Evolutionary conservation across 2,888 invertebrate genomes (phyloP).

Genomic region (Mactromeris polynyma): DNA sequence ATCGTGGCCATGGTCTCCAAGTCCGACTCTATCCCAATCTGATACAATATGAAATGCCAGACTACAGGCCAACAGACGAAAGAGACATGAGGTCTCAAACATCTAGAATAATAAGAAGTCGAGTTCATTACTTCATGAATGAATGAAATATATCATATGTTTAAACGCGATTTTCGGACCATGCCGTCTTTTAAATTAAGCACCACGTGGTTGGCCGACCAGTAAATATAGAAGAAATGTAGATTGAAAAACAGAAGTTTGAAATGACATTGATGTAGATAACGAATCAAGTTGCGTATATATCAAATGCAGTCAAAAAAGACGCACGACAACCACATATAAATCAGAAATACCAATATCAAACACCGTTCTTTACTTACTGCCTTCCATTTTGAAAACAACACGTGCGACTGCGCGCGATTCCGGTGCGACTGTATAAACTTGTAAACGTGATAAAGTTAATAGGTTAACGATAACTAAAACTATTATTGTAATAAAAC

Average conservation of each 20-base stretch:
- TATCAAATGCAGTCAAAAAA: background rate
- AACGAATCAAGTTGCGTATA: background rate
- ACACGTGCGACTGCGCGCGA: constrained; percentile 40
- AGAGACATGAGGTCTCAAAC: too few species aligned
- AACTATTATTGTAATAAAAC: too few species aligned
- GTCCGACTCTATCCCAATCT: too few species aligned
- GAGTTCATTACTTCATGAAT: too few species aligned
- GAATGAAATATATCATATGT: too few species aligned
- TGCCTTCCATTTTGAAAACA: constrained; percentile 28
- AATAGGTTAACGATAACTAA: constrained; percentile 23
- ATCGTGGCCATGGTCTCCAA: too few species aligned
- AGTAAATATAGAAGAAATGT: background rate
- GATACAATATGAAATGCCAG: too few species aligned
- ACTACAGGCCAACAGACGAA: too few species aligned
- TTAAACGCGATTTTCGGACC: background rate
- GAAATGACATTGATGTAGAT: background rate
- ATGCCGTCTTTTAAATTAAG: background rate
- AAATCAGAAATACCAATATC: background rate
- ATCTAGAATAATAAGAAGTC: too few species aligned
- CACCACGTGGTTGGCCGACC: constrained; percentile 1
- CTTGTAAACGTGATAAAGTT: background rate
- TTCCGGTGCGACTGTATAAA: background rate
- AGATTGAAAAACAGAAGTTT: background rate
- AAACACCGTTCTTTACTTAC: constrained; percentile 25
- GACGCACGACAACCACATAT: background rate